These are phyloP conservation scores for Chelonoidis abingdonii DNA, from an alignment of 2,113 vertebrate species.

Conservation along the genomic window DNA sequence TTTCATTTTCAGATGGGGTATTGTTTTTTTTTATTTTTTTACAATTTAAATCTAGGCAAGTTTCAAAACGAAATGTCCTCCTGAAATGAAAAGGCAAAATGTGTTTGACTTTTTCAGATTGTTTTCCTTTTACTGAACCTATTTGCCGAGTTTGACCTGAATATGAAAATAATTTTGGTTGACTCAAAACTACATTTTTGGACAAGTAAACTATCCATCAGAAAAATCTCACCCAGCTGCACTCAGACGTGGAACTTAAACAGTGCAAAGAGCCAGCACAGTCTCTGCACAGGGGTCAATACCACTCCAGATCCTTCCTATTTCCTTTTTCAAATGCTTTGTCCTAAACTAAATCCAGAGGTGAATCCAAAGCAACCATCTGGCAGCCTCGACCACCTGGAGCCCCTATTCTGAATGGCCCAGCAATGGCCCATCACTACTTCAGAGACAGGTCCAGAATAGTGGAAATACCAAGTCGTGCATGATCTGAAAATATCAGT, in stretches of 20 bases:
- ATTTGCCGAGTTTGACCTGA: too few species aligned
- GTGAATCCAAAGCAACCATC: not conserved
- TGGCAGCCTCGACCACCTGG: not conserved
- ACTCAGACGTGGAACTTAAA: not conserved
- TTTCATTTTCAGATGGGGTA: too few species aligned
- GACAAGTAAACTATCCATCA: too few species aligned
- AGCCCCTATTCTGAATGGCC: not conserved
- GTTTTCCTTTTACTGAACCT: too few species aligned
- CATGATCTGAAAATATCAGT: not conserved
- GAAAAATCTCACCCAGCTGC: too few species aligned
- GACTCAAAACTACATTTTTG: too few species aligned
- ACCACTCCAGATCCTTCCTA: not conserved
- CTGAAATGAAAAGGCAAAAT: too few species aligned
- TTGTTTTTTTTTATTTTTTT: too few species aligned
- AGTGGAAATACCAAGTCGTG: not conserved
- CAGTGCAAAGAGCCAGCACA: not conserved
- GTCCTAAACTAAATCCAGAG: not conserved
- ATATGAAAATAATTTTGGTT: too few species aligned
- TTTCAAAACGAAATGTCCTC: too few species aligned
- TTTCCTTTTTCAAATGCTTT: not conserved
- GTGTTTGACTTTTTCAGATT: too few species aligned
- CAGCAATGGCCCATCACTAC: not conserved
- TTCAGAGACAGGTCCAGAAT: not conserved
- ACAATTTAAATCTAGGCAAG: too few species aligned
- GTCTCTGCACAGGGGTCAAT: not conserved